Conservation (phyloP, 2,888 invertebrate genomes). For the Drosophila lacicola region DNA sequence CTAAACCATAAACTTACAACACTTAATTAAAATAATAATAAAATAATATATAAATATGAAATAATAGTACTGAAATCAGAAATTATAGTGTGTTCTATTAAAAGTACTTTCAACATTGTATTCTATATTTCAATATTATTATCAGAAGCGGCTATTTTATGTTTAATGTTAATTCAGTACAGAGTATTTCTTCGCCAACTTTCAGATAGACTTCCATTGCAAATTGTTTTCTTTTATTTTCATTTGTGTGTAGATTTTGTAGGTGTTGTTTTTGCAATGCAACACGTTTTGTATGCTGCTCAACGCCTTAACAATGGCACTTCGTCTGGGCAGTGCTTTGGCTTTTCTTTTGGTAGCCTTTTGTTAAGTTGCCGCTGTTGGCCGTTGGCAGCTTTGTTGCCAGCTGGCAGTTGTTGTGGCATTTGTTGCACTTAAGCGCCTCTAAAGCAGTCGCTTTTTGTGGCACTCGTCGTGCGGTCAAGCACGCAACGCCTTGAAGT, state of each 20-base stretch:
- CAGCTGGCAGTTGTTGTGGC: slow-evolving; percentile 47
- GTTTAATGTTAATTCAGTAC: too few relatives aligned
- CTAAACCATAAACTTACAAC: too few relatives aligned
- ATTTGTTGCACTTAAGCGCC: slow-evolving; percentile 64
- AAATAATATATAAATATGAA: too few relatives aligned
- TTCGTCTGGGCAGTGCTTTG: slow-evolving; percentile 45
- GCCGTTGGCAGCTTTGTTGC: slow-evolving; percentile 15
- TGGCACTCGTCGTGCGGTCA: slow-evolving; percentile 61
- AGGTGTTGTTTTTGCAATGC: slow-evolving; percentile 38
- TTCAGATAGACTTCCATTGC: not conserved
- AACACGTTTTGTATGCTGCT: slow-evolving; percentile 64
- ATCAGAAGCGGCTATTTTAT: too few relatives aligned
- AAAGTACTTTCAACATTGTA: too few relatives aligned
- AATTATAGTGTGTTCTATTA: too few relatives aligned
- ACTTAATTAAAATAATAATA: too few relatives aligned
- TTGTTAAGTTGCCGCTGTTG: slow-evolving; percentile 35
- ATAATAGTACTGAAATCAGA: too few relatives aligned
- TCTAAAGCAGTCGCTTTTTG: slow-evolving; percentile 47
- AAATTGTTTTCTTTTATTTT: not conserved
- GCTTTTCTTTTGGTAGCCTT: slow-evolving; percentile 40
- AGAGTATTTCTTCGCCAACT: not conserved
- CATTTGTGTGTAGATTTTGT: slow-evolving; percentile 7
- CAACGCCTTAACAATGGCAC: slow-evolving; percentile 71
- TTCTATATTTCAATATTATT: too few relatives aligned
- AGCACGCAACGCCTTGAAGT: slow-evolving; percentile 67